phyloP scores from a whole-genome alignment of 1,140 invertebrate species.

The Sycobia sp. region DNA sequence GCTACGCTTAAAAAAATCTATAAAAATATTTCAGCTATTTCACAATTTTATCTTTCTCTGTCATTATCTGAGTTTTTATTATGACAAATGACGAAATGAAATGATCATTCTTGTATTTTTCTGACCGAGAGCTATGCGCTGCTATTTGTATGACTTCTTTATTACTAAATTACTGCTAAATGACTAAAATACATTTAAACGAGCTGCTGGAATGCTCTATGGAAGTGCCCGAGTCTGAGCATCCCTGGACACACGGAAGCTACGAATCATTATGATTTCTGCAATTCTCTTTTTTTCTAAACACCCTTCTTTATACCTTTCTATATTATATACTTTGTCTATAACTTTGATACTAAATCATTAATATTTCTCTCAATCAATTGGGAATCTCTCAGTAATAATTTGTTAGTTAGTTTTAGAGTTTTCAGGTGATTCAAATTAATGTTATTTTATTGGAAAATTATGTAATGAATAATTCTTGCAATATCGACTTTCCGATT shows the following conservation, averaged over 20 bases:
- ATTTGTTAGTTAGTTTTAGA: neutral
- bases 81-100: neutral
- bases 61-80: constrained; percentile 21
- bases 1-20: no score
- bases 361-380: neutral
- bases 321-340: neutral
- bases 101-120: constrained; percentile 22
- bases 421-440: neutral
- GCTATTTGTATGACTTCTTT: constrained; percentile 34
- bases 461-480: no score
- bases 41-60: neutral
- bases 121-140: constrained; percentile 11
- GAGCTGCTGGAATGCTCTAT: constrained; percentile 6
- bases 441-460: no score
- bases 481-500: constrained; percentile 11
- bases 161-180: constrained; percentile 31
- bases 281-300: neutral
- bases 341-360: neutral
- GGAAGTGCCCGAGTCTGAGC: constrained; percentile 10
- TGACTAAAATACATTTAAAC: constrained; percentile 16
- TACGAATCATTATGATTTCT: constrained; percentile 2
- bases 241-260: constrained; percentile 16
- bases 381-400: constrained; percentile 2
- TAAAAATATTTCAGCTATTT: neutral
- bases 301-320: no score